Evolutionary conservation across 1,140 invertebrate genomes (phyloP).

Genomic region (Argopecten irradians): DNA sequence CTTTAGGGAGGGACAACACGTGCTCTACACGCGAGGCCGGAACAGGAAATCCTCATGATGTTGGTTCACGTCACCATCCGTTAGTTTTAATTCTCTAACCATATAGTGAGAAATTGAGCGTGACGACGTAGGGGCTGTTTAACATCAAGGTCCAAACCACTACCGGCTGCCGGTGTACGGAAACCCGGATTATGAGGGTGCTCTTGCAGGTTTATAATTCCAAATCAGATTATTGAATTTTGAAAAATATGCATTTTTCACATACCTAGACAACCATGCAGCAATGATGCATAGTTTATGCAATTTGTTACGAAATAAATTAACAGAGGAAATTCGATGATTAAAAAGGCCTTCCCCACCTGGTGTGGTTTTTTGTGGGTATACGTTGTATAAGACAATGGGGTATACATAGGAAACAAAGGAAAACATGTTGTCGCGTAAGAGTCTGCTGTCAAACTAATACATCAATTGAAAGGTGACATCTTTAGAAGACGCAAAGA

Average conservation of each 20-base stretch:
- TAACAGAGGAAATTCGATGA: neutral
- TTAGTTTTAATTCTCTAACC: neutral
- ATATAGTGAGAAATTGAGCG: slow-evolving; percentile 10
- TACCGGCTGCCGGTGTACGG: neutral
- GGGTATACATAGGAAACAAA: neutral
- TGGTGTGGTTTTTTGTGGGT: neutral
- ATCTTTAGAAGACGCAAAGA: neutral
- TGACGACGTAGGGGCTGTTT: neutral
- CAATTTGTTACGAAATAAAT: neutral
- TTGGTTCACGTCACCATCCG: neutral
- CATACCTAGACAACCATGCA: neutral
- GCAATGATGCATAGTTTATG: neutral
- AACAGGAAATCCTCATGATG: slow-evolving; percentile 13
- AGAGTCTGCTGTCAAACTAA: neutral
- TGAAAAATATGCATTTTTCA: neutral
- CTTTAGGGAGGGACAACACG: neutral
- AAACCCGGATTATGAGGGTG: slow-evolving; percentile 6
- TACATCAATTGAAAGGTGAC: neutral
- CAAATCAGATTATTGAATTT: neutral
- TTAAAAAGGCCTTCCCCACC: neutral
- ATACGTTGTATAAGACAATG: neutral
- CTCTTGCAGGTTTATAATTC: neutral
- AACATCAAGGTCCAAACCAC: neutral
- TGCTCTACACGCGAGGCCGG: neutral
- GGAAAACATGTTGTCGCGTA: neutral